Evolutionary conservation across 2,797 vertebrate genomes (phyloP).

Genomic region (Cryptoblepharus egeriae): DNA sequence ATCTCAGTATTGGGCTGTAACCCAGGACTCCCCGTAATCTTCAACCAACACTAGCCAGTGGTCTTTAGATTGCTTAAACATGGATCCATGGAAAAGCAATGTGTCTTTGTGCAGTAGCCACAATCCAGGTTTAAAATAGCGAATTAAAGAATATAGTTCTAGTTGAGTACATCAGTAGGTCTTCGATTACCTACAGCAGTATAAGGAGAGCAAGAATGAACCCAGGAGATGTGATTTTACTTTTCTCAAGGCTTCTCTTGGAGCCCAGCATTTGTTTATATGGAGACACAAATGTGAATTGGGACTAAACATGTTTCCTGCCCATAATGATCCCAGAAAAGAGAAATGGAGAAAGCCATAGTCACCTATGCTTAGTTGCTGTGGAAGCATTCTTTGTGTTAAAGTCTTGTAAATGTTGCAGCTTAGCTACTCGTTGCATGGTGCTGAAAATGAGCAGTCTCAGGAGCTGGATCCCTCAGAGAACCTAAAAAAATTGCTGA

Average conservation of each 20-base stretch:
- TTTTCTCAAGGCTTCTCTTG: not conserved
- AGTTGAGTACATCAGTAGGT: no score
- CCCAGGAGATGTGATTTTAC: not conserved
- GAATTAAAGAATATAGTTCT: no score
- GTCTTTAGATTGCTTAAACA: not conserved
- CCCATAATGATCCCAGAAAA: not conserved
- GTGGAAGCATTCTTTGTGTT: not conserved
- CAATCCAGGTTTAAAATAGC: no score
- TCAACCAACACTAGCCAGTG: not conserved
- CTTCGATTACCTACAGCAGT: not conserved
- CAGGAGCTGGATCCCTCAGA: not conserved
- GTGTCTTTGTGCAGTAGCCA: no score
- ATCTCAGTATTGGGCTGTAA: no score
- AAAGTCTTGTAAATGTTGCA: not conserved
- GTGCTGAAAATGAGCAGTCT: not conserved
- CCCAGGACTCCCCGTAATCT: no score
- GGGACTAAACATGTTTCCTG: not conserved
- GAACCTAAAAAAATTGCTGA: not conserved
- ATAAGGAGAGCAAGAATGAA: not conserved
- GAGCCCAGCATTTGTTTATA: not conserved
- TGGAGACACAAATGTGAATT: not conserved
- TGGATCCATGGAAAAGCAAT: no score
- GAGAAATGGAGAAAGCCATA: not conserved
- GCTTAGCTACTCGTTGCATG: not conserved
- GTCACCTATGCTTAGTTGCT: not conserved